Evolutionary conservation across 1,140 invertebrate species (phyloP).

Genomic region (Akabosia matsudoensis): DNA sequence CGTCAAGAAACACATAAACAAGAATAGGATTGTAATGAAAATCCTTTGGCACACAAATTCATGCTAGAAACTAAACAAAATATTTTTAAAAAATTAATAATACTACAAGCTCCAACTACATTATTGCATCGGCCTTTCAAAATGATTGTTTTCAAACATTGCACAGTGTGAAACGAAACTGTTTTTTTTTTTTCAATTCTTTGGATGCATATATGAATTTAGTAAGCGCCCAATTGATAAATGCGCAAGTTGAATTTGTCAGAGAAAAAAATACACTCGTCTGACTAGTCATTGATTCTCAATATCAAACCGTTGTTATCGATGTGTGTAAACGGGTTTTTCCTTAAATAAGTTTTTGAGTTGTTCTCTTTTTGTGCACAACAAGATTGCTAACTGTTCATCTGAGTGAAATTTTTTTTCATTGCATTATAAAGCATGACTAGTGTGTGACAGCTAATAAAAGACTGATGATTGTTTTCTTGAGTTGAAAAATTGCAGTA

Average conservation of each 20-base stretch:
- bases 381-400: not conserved
- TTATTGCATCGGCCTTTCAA: too few species aligned
- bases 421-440: not conserved
- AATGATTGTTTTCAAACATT: not conserved
- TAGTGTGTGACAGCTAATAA: not conserved
- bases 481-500: not conserved
- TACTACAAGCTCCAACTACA: too few species aligned
- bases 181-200: too few species aligned
- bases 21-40: too few species aligned
- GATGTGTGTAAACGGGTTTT: not conserved
- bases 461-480: not conserved
- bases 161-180: not conserved
- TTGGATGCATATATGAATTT: not conserved
- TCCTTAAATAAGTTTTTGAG: not conserved
- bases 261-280: not conserved
- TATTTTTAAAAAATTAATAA: too few species aligned
- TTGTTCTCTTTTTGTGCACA: not conserved
- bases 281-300: not conserved
- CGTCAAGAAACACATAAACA: too few species aligned
- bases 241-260: not conserved
- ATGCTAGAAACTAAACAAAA: too few species aligned
- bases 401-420: not conserved
- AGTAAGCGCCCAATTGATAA: not conserved
- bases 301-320: not conserved
- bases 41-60: too few species aligned